phyloP scores from a whole-genome alignment of 2,888 invertebrate genomes.

The Glaucopsyche alexis region DNA sequence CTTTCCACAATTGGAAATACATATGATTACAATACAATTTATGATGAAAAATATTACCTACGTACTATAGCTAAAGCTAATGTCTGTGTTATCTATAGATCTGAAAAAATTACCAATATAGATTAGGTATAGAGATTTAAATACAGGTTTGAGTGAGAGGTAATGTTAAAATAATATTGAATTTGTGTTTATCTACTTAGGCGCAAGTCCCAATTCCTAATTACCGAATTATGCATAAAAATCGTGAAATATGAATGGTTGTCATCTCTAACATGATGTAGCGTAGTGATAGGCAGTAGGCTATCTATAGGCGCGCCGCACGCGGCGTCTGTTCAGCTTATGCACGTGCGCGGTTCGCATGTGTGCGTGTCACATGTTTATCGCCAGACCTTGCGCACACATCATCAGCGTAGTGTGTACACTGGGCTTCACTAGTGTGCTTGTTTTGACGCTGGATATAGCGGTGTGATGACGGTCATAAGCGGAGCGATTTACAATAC shows the following conservation, averaged over 20 bases:
- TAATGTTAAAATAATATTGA: too few species aligned
- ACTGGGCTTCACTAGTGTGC: conserved; percentile 35
- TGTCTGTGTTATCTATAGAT: too few species aligned
- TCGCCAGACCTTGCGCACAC: conserved; percentile 37
- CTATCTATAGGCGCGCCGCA: neutral
- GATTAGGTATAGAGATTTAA: too few species aligned
- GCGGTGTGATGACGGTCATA: conserved; percentile 23
- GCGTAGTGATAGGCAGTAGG: neutral
- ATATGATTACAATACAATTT: too few species aligned
- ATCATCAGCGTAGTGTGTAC: conserved; percentile 8
- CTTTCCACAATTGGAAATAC: too few species aligned
- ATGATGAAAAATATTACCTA: too few species aligned
- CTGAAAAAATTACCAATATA: too few species aligned
- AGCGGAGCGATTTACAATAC: conserved; percentile 28
- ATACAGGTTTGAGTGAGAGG: too few species aligned
- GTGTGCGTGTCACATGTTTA: conserved; percentile 29
- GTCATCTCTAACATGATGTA: neutral
- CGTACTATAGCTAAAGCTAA: too few species aligned
- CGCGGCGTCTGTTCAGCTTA: neutral
- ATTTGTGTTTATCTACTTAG: too few species aligned
- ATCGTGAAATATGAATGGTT: neutral
- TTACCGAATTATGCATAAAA: too few species aligned
- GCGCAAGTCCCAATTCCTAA: too few species aligned
- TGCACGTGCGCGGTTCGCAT: conserved; percentile 19
- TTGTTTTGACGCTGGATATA: conserved; percentile 42